Base-by-base conservation (phyloP, 1,140 invertebrate genomes). In the Ditylenchus dipsaci region DNA sequence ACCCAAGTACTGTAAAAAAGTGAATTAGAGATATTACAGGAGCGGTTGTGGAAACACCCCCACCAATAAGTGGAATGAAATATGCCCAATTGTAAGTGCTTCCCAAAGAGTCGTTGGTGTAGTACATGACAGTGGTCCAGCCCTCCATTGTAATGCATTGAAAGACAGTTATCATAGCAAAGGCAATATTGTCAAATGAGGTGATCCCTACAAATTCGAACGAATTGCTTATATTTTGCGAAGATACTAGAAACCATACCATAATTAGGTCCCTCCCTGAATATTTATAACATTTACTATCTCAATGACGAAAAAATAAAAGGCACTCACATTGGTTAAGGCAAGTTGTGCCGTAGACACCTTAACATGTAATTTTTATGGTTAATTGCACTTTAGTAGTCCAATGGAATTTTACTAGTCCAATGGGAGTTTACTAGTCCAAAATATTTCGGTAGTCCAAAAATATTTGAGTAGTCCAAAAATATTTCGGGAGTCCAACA, bases 101-200 rank as follows among this genome's bases (percentile, higher is more conserved):
- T 85, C 96, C 95, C 86, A 96, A 88, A 83, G 95, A 94, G 88
- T 99, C 95, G 87, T 99, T 97, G 86, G 95, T 97, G 93, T 94
- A 97, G 89, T 99, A 99, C 85, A 99, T 89, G 86, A 98, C 95
- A 85, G 91, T 87, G 80, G 96, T 98, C 96, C 96, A 99, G 82
- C 96, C 96, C 89, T 99, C 96, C 95, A 98, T 99, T 80, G 96
- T 99, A 85, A 99, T 98, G 87, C 96, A 99, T 88, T 99, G 96
- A 89, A 99, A 99, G 86, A 99, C 96, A 72, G 96, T 99, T 85
- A 99, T 89, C 95, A 99, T 99, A 85, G 96, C 96, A 87, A 95
- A 97, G 80, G 93, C 95, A 85, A 99, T 99, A 88, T 99, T 98
- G 87, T 99, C 96, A 86, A 99, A 99, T 83, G 92, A 96, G 76